phyloP scores from a whole-genome alignment of 2,797 vertebrate genomes.

The Coregonus suidteri region DNA sequence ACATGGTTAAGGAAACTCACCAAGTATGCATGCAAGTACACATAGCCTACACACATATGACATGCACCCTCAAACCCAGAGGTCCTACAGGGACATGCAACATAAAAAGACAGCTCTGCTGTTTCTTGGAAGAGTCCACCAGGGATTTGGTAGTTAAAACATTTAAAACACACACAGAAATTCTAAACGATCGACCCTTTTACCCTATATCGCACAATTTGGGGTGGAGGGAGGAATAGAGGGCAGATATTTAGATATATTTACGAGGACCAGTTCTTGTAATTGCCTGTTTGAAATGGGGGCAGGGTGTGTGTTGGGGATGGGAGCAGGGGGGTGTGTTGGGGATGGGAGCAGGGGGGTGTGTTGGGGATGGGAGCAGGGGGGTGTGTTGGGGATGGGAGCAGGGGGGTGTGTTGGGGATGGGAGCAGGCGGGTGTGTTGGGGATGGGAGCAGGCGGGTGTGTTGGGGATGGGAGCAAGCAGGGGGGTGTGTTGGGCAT shows the following conservation, averaged over 20 bases:
- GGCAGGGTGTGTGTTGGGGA: background rate
- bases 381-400: no score
- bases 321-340: no score
- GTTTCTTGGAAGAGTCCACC: background rate
- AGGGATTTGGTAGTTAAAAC: background rate
- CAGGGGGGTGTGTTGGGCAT: no score
- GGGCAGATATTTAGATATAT: constrained; percentile 16
- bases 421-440: background rate
- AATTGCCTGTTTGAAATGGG: constrained; percentile 44
- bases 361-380: no score
- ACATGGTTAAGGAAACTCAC: no score
- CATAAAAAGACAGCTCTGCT: background rate
- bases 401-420: no score
- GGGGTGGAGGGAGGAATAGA: background rate
- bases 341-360: no score
- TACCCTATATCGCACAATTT: background rate
- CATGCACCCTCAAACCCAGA: background rate
- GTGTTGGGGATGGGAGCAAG: no score
- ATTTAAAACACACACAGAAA: background rate
- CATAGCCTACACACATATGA: background rate
- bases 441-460: no score
- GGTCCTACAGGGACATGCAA: background rate
- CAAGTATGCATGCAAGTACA: background rate
- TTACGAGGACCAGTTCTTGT: constrained; percentile 34
- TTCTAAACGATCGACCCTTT: background rate